phyloP scores from a whole-genome alignment of 2,888 invertebrate species.

The Acleris cristana region DNA sequence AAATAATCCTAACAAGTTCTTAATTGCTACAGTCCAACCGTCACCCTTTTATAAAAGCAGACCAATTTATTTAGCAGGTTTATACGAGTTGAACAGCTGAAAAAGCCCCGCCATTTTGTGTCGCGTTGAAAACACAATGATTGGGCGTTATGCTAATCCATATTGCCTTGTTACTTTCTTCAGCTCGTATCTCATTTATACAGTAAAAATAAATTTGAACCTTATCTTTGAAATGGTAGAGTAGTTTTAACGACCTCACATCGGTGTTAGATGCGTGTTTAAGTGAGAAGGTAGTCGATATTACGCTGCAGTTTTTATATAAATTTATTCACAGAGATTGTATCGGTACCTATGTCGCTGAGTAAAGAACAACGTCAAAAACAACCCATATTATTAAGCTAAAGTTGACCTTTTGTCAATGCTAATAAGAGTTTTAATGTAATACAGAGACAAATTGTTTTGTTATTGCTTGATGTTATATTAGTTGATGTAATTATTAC shows the following conservation, averaged over 20 bases:
- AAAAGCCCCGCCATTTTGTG: background rate
- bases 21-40: background rate
- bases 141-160: constrained; percentile 15
- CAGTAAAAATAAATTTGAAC: too few species aligned
- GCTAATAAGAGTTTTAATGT: background rate
- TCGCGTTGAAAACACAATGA: constrained; percentile 31
- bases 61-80: constrained; percentile 6
- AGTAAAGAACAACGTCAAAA: background rate
- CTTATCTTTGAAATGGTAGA: too few species aligned
- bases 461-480: constrained; percentile 6
- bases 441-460: background rate
- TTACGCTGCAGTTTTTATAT: constrained; percentile 34
- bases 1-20: too few species aligned
- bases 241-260: too few species aligned
- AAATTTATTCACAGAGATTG: constrained; percentile 28
- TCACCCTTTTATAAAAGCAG: background rate
- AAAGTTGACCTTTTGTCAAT: background rate
- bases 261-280: too few species aligned
- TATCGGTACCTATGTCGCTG: constrained; percentile 12
- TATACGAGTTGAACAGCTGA: background rate
- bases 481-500: constrained; percentile 22
- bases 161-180: constrained; percentile 6
- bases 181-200: too few species aligned
- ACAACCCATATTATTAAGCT: background rate
- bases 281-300: background rate